Evolutionary conservation across 2,888 invertebrate genomes (phyloP).

Genomic region (Apamea monoglypha): DNA sequence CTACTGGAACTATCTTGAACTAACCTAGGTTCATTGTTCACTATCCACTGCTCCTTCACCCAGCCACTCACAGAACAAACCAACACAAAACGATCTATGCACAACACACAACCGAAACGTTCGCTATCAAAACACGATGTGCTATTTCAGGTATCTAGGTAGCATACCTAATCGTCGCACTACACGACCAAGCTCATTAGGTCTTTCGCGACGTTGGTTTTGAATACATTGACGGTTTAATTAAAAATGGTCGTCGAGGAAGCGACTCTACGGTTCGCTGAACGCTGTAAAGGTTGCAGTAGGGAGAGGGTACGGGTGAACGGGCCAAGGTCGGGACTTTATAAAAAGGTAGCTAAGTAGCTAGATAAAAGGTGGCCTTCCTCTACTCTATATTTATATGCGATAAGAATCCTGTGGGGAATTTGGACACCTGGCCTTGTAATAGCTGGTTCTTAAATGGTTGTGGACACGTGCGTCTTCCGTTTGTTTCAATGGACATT

Average conservation of each 20-base stretch:
- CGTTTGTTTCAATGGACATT: conserved; percentile 14
- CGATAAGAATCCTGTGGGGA: conserved; percentile 65
- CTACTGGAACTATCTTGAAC: background rate
- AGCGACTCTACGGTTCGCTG: conserved; percentile 78
- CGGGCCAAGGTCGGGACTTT: conserved; percentile 78
- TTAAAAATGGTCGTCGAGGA: conserved; percentile 73
- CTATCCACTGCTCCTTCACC: conserved; percentile 49
- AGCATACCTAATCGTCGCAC: conserved; percentile 69
- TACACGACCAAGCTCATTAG: conserved; percentile 70
- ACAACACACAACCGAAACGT: conserved; percentile 78
- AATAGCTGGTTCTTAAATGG: conserved; percentile 30
- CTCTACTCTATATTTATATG: conserved; percentile 55
- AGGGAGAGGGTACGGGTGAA: conserved; percentile 76
- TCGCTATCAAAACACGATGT: conserved; percentile 76
- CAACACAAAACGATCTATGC: conserved; percentile 54
- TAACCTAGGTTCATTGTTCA: conserved; percentile 28
- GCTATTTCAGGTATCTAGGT: conserved; percentile 80
- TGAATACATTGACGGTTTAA: conserved; percentile 67
- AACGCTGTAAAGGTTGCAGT: conserved; percentile 67
- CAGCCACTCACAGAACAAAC: conserved; percentile 20
- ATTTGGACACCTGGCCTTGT: conserved; percentile 64
- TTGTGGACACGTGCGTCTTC: conserved; percentile 27
- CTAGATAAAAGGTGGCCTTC: conserved; percentile 68
- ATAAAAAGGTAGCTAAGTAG: conserved; percentile 70
- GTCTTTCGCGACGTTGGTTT: conserved; percentile 60